These are phyloP conservation scores for Garra rufa DNA, from an alignment of 2,113 vertebrate species.

Conservation along the genomic window DNA sequence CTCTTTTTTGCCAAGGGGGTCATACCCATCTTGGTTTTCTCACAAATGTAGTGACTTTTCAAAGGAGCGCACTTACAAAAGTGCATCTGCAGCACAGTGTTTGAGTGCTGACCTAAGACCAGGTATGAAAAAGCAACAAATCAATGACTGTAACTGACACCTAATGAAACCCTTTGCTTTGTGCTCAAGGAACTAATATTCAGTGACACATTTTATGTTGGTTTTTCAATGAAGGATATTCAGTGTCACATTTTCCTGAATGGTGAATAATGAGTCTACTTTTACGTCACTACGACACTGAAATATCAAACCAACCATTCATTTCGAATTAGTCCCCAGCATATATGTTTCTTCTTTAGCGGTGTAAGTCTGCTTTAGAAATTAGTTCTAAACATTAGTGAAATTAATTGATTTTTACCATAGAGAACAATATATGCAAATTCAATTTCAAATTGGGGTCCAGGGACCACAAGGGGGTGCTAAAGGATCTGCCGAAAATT, in stretches of 20 bases:
- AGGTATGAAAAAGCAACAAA: conserved; percentile 5
- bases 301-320: background rate
- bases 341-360: background rate
- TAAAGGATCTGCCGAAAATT: background rate
- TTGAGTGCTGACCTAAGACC: conserved; percentile 58
- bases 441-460: conserved; percentile 2
- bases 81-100: conserved; percentile 60
- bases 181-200: conserved; percentile 54
- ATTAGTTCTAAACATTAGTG: background rate
- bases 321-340: background rate
- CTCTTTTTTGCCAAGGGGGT: conserved; percentile 68
- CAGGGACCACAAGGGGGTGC: background rate
- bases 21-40: conserved; percentile 72
- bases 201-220: background rate
- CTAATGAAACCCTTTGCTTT: conserved; percentile 61
- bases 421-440: background rate
- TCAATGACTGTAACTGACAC: conserved; percentile 67
- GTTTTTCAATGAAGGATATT: conserved; percentile 45
- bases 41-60: conserved; percentile 79
- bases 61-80: conserved; percentile 76
- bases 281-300: background rate
- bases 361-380: background rate
- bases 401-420: background rate
- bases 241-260: background rate
- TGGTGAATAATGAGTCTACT: background rate